Base-by-base conservation (phyloP, 2,113 vertebrate genomes). In the Saiga tatarica region DNA sequence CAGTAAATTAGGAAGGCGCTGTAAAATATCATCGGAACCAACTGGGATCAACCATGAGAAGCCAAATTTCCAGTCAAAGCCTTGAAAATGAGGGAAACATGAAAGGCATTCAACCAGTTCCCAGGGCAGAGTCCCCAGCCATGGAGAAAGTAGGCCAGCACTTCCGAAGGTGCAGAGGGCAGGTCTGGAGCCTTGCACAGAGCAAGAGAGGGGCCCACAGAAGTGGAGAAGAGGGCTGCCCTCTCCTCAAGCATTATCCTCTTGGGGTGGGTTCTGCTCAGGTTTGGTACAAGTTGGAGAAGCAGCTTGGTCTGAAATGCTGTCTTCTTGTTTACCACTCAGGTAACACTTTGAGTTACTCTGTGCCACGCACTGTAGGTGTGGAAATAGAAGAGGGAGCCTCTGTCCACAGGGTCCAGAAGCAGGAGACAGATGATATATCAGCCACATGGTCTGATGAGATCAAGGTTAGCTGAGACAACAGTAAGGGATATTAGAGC, bases 1-100 rank as follows among this genome's bases (percentile, higher is more conserved):
- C 89, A 92, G 87, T 98, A 97, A 98, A 95, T 98, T 92, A 98
- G 94, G 95, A 97, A 97, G 57, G 62, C 53, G 5, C 71, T 83
- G 71, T 86, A 89, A 97, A 97, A 91, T 53, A 93, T 81, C 94
- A 85, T 53, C 11, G 19, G 96, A 97, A 95, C 95, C n/a, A 28
- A 93, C 97, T 97, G 95, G 91, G 96, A 93, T 82, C 93, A 88
- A 85, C 90, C 88, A 50, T 3, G 39, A 89, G 97, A 93, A 96
- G 94, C 89, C 95, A 86, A 25, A 64, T 87, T 96, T 91, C 74
- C 89, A 92, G 95, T 88, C 89, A 60, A 92, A 97, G 93, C 82
- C 53, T 89, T 67, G 91, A 94, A 91, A 85, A 59, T 4, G 90
- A 86, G 88, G 92, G 64, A 76, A 88, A 79, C 23, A 19, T 16